A percentile compares a stretch with the other conserved stretches of the same genome.
Conservation (phyloP, 2,113 vertebrate species). For the Nesoenas mayeri region DNA sequence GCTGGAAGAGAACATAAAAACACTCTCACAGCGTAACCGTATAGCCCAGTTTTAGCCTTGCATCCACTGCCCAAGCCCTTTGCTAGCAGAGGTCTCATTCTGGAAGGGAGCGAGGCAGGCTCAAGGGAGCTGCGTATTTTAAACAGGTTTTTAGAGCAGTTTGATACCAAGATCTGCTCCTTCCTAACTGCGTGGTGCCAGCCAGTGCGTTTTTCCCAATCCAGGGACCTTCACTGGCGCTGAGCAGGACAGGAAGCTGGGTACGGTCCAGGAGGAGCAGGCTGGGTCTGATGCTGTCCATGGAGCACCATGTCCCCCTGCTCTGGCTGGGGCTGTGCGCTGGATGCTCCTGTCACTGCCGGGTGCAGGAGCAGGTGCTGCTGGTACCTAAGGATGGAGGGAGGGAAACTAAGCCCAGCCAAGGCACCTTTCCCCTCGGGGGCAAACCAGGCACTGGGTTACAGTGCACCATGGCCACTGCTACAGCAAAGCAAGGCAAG, state of each 20-base stretch:
- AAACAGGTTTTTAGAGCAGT: neutral
- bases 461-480: rapidly evolving
- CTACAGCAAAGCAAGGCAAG: neutral
- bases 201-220: neutral
- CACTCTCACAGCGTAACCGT: neutral
- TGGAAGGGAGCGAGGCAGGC: neutral
- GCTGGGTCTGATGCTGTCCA: neutral
- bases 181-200: rapidly evolving
- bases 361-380: neutral
- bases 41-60: neutral
- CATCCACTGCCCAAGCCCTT: neutral
- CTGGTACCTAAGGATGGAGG: neutral
- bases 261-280: neutral
- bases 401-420: neutral
- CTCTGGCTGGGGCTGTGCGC: neutral
- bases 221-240: neutral
- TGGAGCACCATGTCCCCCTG: rapidly evolving
- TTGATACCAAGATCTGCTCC: neutral
- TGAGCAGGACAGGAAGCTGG: rapidly evolving
- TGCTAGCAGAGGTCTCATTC: neutral
- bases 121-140: neutral
- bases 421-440: neutral
- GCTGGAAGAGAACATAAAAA: neutral
- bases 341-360: neutral
- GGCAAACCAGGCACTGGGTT: neutral